Base-by-base conservation (phyloP, 1,140 invertebrate species). In the Pseudomyrmex sp. region DNA sequence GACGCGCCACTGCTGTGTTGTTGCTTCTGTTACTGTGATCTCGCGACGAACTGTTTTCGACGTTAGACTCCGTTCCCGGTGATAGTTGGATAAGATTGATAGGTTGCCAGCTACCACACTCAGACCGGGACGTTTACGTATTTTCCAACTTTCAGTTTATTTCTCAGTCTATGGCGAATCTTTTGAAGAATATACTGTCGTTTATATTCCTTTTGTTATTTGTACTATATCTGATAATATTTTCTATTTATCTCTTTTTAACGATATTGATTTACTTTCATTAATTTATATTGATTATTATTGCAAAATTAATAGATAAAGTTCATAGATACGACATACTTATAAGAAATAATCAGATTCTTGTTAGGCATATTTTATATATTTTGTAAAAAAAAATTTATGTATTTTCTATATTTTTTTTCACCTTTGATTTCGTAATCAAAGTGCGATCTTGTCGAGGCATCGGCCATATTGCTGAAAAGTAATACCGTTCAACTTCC, bases 1-100 rank as follows among this genome's bases (percentile, higher is more conserved):
- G 84, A 86, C 86, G 65, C 76, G 35, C 35, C 76, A 79, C 83
- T 85, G 82, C 84, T 82, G 87, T 13, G 13, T 83, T 83, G 87
- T 89, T 85, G 87, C 87, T 88, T 87, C 88, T 86, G 88, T 88
- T 83, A 70, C 87, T 59, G 88, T 88, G 88, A 89, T 89, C 88
- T 86, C 74, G 88, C 79, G 74, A 69, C 68, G 86, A 88, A 76
- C 83, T 72, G 76, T 84, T 85, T 75, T 80, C 73, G 52, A 79
- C 82, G 35, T 80, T 80, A 68, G 68, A 82, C 75, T 72, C 83
- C 48, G 58, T 59, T 46, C 66, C 74, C 73, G 26, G 46, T 44
- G 50, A 83, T 83, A 86, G 66, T 72, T 65, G 70, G 44, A 80
- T 80, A 80, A 70, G 76, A 80, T 80, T 80, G 76, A 80, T 80